Base-by-base conservation (phyloP, 2,797 vertebrate species). In the Labeo calbasu region DNA sequence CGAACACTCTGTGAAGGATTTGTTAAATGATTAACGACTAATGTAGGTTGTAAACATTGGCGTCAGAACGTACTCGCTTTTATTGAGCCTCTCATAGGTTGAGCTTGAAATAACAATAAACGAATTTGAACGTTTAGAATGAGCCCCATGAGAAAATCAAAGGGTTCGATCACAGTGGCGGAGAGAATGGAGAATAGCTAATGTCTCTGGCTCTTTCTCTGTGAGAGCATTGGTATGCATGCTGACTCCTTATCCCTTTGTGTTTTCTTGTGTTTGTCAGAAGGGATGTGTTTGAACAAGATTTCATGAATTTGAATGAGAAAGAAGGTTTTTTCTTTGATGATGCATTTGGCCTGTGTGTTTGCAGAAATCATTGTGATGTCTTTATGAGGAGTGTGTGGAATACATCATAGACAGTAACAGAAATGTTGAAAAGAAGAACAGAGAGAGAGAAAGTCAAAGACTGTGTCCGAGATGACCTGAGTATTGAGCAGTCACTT, bases 241-340 rank as follows among this genome's bases (percentile, higher is more conserved):
- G 50, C 59, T 57, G 50, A 53, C 43, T 81, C 59, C 11, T 81
- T 65, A 73, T 79, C 77, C 57, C 32, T 70, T 85, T 53, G 25
- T 85, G 81, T 75, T 86, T 82, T 68, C 51, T 57, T 75, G 61
- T 86, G 84, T 81, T 77, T 84, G 78, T 70, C 81, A 81, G 75
- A 80, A 81, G 71, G 84, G 65, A 72, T 71, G 36, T 71, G 66
- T 82, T 81, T 81, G 65, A 83, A 79, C 69, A 83, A 78, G 59
- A 81, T 66, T 83, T 70, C 72, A 72, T 86, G 46, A 77, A 81
- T 84, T 71, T 68, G 21, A 88, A 82, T 85, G 80, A 84, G 78
- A 82, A 19, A 43, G 63, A 77, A 59, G 53, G 28, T 17, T 63
- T 53, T 50, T 71, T 71, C 32, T 50, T 76, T 63, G 77, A 57